Evolutionary conservation across 2,113 vertebrate species (phyloP), one percentile per base, ranked within the genome.

Genomic region (Rhinoptilus africanus): DNA sequence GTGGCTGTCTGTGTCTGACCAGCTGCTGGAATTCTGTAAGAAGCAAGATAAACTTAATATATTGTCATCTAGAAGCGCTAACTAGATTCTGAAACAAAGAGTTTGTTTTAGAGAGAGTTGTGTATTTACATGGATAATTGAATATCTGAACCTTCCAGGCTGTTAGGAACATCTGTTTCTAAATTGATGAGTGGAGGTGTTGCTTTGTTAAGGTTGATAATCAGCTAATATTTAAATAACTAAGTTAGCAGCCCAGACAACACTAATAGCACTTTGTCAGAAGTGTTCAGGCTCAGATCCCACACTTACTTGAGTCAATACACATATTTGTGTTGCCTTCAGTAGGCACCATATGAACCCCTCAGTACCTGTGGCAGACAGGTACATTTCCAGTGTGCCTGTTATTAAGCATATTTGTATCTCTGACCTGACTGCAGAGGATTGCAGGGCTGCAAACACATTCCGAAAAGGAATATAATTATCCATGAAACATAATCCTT

Each of bases 321-420:
- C 16, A n/a, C 4, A 1, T 81, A 26, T 53, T 93, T 82, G 32
- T 0, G 0, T 54, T 69, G 56, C 11, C 15, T 85, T 57, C 24
- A 12, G 54, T 4, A 30, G 37, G 28, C 18, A 12, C 51, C 4
- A 0, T 16, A 3, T 2, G 17, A 69, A 37, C 12, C 22, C 47
- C 20, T 12, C 27, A 18, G 30, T 15, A 6, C 2, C 0, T 0
- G 4, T 71, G 73, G 32, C 28, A n/a, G 72, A 62, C 11, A 7
- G 0, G 0, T 28, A 10, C 6, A 2, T 45, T 85, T 79, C 74
- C 27, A 75, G 7, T 9, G 3, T 54, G 34, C 30, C 20, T 84
- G 8, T 39, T 75, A 30, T 15, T 56, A 57, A 76, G 8, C 4
- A 10, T 71, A 8, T 85, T 67, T 86, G 4, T 71, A 8, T 83